A percentile compares a stretch with the other conserved stretches of the same genome.
phyloP scores from a whole-genome alignment of 2,797 vertebrate genomes.

The Notamacropus eugenii region DNA sequence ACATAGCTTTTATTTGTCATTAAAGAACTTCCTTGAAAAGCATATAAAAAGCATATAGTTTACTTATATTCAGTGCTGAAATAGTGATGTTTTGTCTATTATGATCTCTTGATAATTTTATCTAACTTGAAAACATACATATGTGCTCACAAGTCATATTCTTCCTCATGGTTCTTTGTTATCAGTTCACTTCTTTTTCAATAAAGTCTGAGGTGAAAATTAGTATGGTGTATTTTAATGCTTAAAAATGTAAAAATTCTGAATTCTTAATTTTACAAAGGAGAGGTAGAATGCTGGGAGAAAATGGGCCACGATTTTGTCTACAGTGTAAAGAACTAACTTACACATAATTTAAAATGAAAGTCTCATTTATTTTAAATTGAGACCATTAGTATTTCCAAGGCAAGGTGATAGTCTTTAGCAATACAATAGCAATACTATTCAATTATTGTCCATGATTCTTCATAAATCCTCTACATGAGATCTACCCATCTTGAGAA shows the following conservation, averaged over 20 bases:
- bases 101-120: conserved; percentile 37
- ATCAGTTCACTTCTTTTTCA: conserved; percentile 27
- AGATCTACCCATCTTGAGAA: neutral
- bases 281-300: conserved; percentile 34
- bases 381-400: conserved; percentile 24
- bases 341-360: conserved; percentile 48
- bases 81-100: neutral
- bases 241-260: conserved; percentile 34
- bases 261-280: conserved; percentile 56
- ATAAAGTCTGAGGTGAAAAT: conserved; percentile 33
- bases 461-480: neutral
- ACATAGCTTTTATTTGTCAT: conserved; percentile 11
- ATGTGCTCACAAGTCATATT: conserved; percentile 1
- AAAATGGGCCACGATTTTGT: conserved; percentile 10
- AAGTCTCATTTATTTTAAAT: conserved; percentile 53
- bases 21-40: neutral
- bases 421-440: neutral
- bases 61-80: conserved; percentile 12
- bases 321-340: conserved; percentile 43
- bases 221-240: neutral
- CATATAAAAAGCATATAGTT: conserved; percentile 1
- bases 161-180: conserved; percentile 11
- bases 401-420: conserved; percentile 23
- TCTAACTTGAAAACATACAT: neutral
- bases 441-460: neutral